Conservation (phyloP, 2,888 invertebrate genomes). For the Charanyca ferruginea region DNA sequence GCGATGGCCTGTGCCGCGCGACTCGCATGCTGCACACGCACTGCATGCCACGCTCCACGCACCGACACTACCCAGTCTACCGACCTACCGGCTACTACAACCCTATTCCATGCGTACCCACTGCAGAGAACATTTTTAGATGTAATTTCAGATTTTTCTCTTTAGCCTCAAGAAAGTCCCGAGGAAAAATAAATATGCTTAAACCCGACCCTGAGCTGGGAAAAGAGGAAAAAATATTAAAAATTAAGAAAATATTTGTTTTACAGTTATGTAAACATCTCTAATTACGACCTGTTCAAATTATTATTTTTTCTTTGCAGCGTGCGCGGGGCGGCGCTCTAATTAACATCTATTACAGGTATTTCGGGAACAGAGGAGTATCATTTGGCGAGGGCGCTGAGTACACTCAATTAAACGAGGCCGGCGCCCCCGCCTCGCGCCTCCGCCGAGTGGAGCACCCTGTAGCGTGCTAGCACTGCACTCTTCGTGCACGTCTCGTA, state of each 20-base stretch:
- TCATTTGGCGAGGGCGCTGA: slow-evolving; percentile 89
- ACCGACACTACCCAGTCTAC: slow-evolving; percentile 7
- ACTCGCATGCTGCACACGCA: slow-evolving; percentile 40
- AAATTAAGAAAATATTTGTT: slow-evolving; percentile 91
- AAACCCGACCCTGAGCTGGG: slow-evolving; percentile 85
- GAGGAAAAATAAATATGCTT: slow-evolving; percentile 88
- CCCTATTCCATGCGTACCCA: slow-evolving; percentile 54
- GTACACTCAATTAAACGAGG: slow-evolving; percentile 90
- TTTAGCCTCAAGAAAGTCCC: slow-evolving; percentile 81
- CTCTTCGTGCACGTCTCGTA: slow-evolving; percentile 29
- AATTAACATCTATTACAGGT: slow-evolving; percentile 91
- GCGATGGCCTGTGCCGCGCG: slow-evolving; percentile 58
- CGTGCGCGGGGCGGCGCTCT: slow-evolving; percentile 82
- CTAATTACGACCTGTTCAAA: slow-evolving; percentile 91
- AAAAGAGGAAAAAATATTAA: slow-evolving; percentile 87
- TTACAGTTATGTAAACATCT: slow-evolving; percentile 90
- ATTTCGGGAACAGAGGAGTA: slow-evolving; percentile 88
- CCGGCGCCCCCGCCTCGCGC: slow-evolving; percentile 67
- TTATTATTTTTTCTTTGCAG: slow-evolving; percentile 88
- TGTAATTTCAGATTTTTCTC: slow-evolving; percentile 86
- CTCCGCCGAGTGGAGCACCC: slow-evolving; percentile 48
- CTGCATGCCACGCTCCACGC: slow-evolving; percentile 32
- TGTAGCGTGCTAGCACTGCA: slow-evolving; percentile 49
- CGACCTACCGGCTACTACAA: slow-evolving; percentile 23
- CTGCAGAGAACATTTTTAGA: slow-evolving; percentile 74